These are phyloP conservation scores for Heliconius aoede DNA, from an alignment of 2,888 invertebrate species.

Conservation along the genomic window DNA sequence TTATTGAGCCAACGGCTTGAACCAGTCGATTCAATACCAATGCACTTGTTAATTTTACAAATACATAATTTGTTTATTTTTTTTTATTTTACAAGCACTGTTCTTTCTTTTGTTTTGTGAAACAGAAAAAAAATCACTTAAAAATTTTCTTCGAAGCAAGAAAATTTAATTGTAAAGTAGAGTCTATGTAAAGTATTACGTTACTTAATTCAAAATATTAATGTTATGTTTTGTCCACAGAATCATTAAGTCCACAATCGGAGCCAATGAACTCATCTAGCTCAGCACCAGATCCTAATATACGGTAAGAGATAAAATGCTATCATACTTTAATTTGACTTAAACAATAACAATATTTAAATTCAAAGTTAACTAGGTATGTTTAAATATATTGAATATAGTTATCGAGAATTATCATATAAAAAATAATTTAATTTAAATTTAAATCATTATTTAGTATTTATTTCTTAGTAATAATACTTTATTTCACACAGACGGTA, in stretches of 20 bases:
- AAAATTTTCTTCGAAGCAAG: background rate
- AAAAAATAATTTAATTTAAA: too few species aligned
- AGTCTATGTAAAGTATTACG: background rate
- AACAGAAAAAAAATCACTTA: background rate
- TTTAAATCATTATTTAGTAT: too few species aligned
- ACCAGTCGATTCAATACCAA: slow-evolving; percentile 24
- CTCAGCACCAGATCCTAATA: slow-evolving; percentile 76
- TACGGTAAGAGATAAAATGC: slow-evolving; percentile 60
- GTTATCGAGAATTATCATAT: too few species aligned
- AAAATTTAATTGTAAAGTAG: background rate
- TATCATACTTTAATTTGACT: too few species aligned
- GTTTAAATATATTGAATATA: too few species aligned
- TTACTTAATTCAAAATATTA: background rate
- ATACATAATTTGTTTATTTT: slow-evolving; percentile 26
- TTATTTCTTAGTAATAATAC: slow-evolving; percentile 19
- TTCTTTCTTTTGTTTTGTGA: background rate
- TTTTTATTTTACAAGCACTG: background rate
- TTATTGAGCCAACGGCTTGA: slow-evolving; percentile 58
- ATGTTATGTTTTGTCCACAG: slow-evolving; percentile 63
- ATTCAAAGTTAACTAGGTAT: too few species aligned
- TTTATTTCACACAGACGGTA: slow-evolving; percentile 87
- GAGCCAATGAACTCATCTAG: slow-evolving; percentile 75
- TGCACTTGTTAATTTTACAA: slow-evolving; percentile 34
- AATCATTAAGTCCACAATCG: slow-evolving; percentile 77
- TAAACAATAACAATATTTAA: too few species aligned